These are phyloP conservation scores for Neomicropteryx cornuta DNA, from an alignment of 1,140 invertebrate genomes.

Conservation along the genomic window DNA sequence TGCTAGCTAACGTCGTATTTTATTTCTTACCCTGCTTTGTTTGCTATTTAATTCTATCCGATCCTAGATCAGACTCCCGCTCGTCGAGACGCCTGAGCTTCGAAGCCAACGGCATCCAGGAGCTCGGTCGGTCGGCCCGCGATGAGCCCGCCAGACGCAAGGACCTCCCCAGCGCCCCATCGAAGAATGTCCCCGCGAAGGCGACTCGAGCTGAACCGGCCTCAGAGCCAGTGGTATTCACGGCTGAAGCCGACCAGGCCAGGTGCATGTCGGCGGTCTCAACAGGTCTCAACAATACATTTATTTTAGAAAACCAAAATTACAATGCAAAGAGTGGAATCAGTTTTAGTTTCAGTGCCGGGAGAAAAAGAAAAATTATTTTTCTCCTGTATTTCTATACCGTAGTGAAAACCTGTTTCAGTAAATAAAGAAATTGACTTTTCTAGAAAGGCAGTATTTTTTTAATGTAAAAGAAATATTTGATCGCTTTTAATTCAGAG, in stretches of 20 bases:
- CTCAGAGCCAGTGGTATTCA: neutral
- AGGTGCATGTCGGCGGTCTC: conserved; percentile 9
- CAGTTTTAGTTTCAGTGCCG: neutral
- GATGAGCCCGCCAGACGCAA: neutral
- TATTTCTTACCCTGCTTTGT: no score
- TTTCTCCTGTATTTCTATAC: no score
- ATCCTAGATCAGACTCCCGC: no score
- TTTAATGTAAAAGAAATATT: no score
- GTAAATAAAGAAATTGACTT: no score
- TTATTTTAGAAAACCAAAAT: neutral
- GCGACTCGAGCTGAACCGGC: neutral
- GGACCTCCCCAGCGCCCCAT: neutral
- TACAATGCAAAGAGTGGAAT: neutral
- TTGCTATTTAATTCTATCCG: no score
- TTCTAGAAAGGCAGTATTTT: no score
- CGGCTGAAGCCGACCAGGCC: conserved; percentile 4
- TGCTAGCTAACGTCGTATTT: no score
- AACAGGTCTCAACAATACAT: no score
- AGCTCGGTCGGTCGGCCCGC: neutral
- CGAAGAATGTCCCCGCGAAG: neutral
- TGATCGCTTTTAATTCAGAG: no score
- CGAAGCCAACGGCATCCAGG: neutral
- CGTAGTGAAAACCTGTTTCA: no score
- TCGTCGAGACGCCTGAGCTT: no score
- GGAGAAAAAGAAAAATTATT: neutral